phyloP scores from a whole-genome alignment of 2,888 invertebrate species.

The Oscheius sp. region DNA sequence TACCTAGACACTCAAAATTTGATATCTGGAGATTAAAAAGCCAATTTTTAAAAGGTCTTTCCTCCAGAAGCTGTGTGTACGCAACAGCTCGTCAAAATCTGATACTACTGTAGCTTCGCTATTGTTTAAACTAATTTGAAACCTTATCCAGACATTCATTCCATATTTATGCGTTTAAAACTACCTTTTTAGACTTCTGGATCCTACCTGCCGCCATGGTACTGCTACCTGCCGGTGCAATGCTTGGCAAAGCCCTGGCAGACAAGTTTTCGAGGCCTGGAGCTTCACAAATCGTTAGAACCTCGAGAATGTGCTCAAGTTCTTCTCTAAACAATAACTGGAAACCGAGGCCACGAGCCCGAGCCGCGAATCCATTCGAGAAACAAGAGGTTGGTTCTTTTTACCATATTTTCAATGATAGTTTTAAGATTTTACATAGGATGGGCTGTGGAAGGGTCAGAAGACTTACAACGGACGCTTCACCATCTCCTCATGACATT shows the following conservation, averaged over 20 bases:
- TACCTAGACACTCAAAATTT: too few species aligned
- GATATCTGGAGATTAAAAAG: too few species aligned
- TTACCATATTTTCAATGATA: neutral
- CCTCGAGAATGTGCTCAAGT: neutral
- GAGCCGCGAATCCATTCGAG: constrained; percentile 22
- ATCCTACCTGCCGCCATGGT: constrained; percentile 8
- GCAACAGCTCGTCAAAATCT: neutral
- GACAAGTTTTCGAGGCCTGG: constrained; percentile 28
- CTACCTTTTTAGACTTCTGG: neutral
- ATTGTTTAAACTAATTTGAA: neutral
- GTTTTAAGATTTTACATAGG: constrained; percentile 39
- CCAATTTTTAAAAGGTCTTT: neutral
- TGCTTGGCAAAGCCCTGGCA: constrained; percentile 29
- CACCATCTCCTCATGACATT: constrained; percentile 28
- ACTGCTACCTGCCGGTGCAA: constrained; percentile 23
- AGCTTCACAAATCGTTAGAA: neutral
- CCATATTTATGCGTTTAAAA: neutral
- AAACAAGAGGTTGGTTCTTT: constrained; percentile 13
- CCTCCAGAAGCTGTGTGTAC: neutral
- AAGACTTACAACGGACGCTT: constrained; percentile 25
- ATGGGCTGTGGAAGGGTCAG: constrained; percentile 41
- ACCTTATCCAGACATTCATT: neutral
- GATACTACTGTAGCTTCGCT: neutral
- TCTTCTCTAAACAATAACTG: neutral
- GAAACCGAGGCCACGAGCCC: neutral